Conservation (phyloP, 2,797 vertebrate genomes). For the Otolemur crassicaudatus region DNA sequence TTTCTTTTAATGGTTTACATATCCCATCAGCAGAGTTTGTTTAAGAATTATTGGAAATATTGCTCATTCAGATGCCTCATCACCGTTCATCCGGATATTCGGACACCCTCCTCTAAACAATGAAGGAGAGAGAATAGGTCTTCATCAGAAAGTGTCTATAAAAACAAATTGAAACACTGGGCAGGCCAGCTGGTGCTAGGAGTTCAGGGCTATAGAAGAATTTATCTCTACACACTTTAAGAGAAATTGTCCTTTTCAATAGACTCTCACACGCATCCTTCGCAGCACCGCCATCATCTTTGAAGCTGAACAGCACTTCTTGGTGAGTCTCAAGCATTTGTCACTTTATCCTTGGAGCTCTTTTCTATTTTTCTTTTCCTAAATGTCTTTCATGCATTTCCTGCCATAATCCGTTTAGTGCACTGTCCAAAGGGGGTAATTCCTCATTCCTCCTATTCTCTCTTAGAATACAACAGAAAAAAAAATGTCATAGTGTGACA, state of each 20-base stretch:
- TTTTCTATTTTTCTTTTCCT: conserved; percentile 63
- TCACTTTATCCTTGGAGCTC: conserved; percentile 45
- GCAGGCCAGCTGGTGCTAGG: conserved; percentile 75
- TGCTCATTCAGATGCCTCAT: conserved; percentile 61
- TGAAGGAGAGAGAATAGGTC: conserved; percentile 64
- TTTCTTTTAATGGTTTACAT: not conserved
- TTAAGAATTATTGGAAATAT: conserved; percentile 16
- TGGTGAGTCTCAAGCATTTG: conserved; percentile 62
- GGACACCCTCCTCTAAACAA: conserved; percentile 57
- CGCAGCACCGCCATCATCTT: not conserved
- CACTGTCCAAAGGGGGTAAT: conserved; percentile 28
- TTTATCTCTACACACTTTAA: conserved; percentile 60
- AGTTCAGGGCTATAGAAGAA: conserved; percentile 64
- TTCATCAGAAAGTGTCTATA: conserved; percentile 69
- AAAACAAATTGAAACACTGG: conserved; percentile 76
- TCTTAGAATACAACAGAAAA: not conserved
- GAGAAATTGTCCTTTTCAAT: conserved; percentile 71
- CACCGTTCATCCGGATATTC: conserved; percentile 9
- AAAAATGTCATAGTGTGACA: not conserved
- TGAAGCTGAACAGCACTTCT: conserved; percentile 19
- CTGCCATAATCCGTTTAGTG: conserved; percentile 12
- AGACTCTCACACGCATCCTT: conserved; percentile 58
- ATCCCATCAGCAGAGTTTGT: conserved; percentile 44
- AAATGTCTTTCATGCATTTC: conserved; percentile 61
- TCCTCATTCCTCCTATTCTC: conserved; percentile 33